Evolutionary conservation across 2,888 invertebrate genomes (phyloP), one percentile per base, ranked within the genome.

Genomic region (Hecatera dysodea): DNA sequence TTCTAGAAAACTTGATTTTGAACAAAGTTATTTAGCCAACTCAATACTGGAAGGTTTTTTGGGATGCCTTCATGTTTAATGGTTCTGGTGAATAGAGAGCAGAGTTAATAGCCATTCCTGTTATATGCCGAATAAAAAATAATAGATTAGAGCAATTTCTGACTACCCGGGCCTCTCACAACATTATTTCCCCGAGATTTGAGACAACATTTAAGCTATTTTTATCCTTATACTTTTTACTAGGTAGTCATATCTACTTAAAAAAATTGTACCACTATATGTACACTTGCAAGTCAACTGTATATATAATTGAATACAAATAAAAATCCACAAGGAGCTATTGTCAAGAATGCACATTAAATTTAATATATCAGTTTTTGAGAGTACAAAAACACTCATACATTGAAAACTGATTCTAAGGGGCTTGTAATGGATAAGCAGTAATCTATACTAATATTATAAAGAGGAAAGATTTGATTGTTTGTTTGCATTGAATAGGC

Each of bases 391-490:
- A 27, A 42, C 9, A 42, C n/a, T 27, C 19, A 53, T 4, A 39
- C 24, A 55, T 46, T 69, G 42, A 22, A 29, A 39, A 24, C 27
- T 7, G 1, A 46, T 48, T 9, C 15, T 48, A 53, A 48, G 48
- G 19, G 42, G 69, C 42, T 50, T 48, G 4, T 6, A 24, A 29
- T 9, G 52, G 74, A 36, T 73, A 29, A 24, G 1, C 53, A 36
- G 17, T 53, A 36, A 24, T n/a, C n/a, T n/a, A n/a, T n/a, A n/a
- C n/a, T n/a, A n/a, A n/a, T n/a, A n/a, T n/a, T n/a, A n/a, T n/a
- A n/a, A n/a, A n/a, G n/a, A n/a, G n/a, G n/a, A n/a, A n/a, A n/a
- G n/a, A n/a, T n/a, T n/a, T n/a, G n/a, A n/a, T n/a, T n/a, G n/a
- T n/a, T n/a, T n/a, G n/a, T n/a, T n/a, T n/a, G n/a, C n/a, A n/a